Conservation (phyloP, 1,140 invertebrate species). For the Drosophila trapezifrons region DNA sequence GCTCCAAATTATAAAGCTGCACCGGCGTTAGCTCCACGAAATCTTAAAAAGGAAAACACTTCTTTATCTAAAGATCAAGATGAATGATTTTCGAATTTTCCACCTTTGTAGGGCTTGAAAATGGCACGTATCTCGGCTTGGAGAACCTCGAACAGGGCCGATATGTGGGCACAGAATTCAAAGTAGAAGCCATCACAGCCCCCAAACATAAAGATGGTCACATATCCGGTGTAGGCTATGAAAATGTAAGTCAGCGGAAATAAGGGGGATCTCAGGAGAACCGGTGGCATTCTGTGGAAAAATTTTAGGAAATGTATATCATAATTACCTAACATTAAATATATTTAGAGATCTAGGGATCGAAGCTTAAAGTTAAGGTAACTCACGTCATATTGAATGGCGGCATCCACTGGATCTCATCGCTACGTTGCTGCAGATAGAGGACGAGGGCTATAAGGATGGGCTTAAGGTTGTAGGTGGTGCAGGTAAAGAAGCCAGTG, state of each 20-base stretch:
- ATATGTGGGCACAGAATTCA: conserved; percentile 67
- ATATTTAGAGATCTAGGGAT: too few relatives aligned
- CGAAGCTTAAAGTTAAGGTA: too few relatives aligned
- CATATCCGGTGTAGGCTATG: conserved; percentile 67
- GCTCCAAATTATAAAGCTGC: conserved; percentile 27
- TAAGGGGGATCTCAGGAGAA: conserved; percentile 25
- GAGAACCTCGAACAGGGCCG: conserved; percentile 52
- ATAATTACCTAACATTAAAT: too few relatives aligned
- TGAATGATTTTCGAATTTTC: too few relatives aligned
- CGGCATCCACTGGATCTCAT: conserved; percentile 43
- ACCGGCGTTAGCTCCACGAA: neutral
- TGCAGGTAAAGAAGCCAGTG: conserved; percentile 63
- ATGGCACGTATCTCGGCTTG: conserved; percentile 44
- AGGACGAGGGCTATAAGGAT: conserved; percentile 54
- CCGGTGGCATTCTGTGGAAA: conserved; percentile 55
- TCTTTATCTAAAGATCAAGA: too few relatives aligned
- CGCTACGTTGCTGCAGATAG: conserved; percentile 9
- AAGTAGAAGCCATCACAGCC: conserved; percentile 77
- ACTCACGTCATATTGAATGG: conserved; percentile 82
- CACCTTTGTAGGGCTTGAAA: conserved; percentile 48
- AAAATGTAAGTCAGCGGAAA: conserved; percentile 70
- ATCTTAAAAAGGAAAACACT: too few relatives aligned
- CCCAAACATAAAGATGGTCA: conserved; percentile 75
- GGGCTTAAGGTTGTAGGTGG: conserved; percentile 67
- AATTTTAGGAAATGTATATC: too few relatives aligned